Evolutionary conservation across 1,140 invertebrate species (phyloP), one percentile per base, ranked within the genome.

Genomic region (Drosophila parabipectinata): DNA sequence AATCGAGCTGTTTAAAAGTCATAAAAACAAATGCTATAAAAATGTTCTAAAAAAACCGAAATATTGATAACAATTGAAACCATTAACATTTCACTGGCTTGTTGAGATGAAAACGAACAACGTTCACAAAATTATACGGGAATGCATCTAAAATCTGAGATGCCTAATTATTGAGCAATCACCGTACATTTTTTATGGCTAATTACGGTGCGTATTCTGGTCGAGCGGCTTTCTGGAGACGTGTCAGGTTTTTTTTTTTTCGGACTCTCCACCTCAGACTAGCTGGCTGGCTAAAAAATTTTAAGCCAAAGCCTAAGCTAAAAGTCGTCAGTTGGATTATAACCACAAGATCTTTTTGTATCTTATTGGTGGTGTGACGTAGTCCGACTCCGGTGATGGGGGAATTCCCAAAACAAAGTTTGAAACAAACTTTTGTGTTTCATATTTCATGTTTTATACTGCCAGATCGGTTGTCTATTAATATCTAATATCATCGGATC

Each of bases 381-480:
- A 87, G 82, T 64, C 48, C 26, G 56, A 52, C 37, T 61, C 44
- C 34, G 28, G 24, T n/a, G 50, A 21, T 14, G 50, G 69, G 83
- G 83, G 79, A 87, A 79, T 88, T 88, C 83, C 83, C 83, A 71
- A 26, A 39, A 58, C 53, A 48, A 77, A 89, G 83, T 82, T 88
- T 78, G 73, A 62, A 67, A 59, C 78, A 85, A 85, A 81, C 74
- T 81, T 67, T 68, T 66, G 54, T 68, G 52, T 80, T 81, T 77
- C 72, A 87, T 72, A 82, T 82, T 75, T 79, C 62, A 61, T 77
- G 62, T 48, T 64, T 61, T 62, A 53, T 62, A 52, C 53, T 50
- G 45, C 37, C 30, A 44, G 21, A 15, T 21, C 26, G 6, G 8
- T 6, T 44, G 59, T 77, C 74, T 80, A 79, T 69, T 62, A 55